Percentiles rank a stretch among this genome's conserved stretches.
These are phyloP conservation scores for Indicator maculatus DNA, from an alignment of 2,113 vertebrate genomes.

Conservation along the genomic window DNA sequence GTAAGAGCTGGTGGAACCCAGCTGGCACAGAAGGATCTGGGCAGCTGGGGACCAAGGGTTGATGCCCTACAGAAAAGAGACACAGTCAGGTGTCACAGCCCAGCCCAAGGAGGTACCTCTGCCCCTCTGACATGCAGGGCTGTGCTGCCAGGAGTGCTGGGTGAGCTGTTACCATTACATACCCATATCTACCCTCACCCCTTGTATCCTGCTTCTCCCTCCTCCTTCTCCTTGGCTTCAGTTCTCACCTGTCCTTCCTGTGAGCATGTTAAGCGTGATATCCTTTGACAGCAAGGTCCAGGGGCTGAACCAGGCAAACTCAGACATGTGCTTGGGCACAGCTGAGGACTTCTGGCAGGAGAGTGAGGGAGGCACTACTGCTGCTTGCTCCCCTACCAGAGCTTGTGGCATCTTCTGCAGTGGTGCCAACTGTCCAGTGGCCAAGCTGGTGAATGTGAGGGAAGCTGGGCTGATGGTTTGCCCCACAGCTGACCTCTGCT, in stretches of 20 bases:
- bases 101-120: background rate
- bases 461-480: background rate
- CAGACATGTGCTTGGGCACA: background rate
- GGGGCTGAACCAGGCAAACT: background rate
- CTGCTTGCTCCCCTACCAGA: background rate
- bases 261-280: background rate
- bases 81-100: accelerated
- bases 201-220: background rate
- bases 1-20: constrained; percentile 69
- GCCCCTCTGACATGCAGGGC: accelerated
- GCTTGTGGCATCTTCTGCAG: background rate
- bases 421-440: background rate
- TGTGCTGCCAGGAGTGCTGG: background rate
- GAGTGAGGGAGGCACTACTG: background rate
- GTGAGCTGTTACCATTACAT: too few species aligned
- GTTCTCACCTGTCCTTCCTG: accelerated
- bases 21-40: background rate
- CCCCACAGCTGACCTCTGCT: background rate
- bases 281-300: background rate
- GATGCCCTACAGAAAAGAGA: background rate
- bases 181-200: background rate
- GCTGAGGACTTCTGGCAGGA: background rate
- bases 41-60: background rate
- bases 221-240: background rate
- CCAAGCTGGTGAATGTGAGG: background rate